These are phyloP conservation scores for Sinocyclocheilus grahami DNA, from an alignment of 2,113 vertebrate species.

Conservation along the genomic window DNA sequence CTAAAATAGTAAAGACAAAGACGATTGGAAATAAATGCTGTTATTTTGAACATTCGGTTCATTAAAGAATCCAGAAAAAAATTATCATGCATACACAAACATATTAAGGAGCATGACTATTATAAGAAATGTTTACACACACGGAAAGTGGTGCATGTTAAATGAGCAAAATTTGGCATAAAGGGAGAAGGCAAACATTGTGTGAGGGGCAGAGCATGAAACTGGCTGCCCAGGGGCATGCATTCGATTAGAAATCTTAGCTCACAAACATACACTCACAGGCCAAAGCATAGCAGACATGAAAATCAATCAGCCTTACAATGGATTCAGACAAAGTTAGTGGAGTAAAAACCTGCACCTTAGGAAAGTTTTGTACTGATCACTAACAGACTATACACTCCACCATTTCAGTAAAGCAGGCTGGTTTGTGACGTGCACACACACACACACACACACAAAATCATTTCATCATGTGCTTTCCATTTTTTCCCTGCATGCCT, in stretches of 20 bases:
- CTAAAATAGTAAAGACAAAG: too few relatives aligned
- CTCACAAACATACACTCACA: constrained; percentile 33
- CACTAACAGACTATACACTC: not conserved
- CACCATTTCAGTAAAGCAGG: constrained; percentile 1
- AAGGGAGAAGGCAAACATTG: constrained; percentile 55
- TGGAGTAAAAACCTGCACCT: constrained; percentile 5
- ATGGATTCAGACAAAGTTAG: constrained; percentile 14
- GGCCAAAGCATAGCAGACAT: constrained; percentile 28
- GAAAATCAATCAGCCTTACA: constrained; percentile 13
- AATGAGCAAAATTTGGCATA: constrained; percentile 34
- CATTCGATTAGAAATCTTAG: constrained; percentile 59
- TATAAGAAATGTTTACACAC: not conserved
- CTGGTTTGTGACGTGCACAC: not conserved
- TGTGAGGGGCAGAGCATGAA: constrained; percentile 55
- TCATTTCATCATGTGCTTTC: constrained; percentile 52
- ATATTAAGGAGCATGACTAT: too few relatives aligned
- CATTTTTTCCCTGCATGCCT: constrained; percentile 35
- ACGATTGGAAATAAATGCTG: not conserved
- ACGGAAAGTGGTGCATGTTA: constrained; percentile 16
- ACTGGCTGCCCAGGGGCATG: constrained; percentile 52
- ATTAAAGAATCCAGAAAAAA: not conserved
- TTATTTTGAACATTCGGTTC: not conserved
- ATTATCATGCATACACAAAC: not conserved
- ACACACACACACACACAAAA: constrained; percentile 1
- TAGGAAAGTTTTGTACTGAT: not conserved